Evolutionary conservation across 2,888 invertebrate genomes (phyloP).

Genomic region (Prenolepis imparis): DNA sequence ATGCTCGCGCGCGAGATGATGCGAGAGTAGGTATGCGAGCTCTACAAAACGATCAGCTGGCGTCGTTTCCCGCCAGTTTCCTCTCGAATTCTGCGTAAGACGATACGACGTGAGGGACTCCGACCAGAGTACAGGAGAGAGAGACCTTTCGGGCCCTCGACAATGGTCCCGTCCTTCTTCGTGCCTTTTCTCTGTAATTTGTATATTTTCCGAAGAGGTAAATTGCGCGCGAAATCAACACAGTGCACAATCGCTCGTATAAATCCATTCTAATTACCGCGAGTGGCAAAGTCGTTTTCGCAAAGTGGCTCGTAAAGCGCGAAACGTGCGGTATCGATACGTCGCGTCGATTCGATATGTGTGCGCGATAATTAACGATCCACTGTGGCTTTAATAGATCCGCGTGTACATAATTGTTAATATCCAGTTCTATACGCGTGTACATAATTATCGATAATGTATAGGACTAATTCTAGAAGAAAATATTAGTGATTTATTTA

Average conservation of each 20-base stretch:
- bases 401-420: no score
- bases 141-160: conserved; percentile 29
- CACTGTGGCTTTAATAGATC: background rate
- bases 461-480: background rate
- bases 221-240: conserved; percentile 26
- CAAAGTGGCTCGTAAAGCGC: background rate
- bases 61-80: conserved; percentile 79
- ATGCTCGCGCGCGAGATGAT: conserved; percentile 9
- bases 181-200: conserved; percentile 81
- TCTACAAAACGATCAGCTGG: conserved; percentile 63
- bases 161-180: conserved; percentile 81
- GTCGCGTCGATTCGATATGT: background rate
- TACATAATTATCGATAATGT: background rate
- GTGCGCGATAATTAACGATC: background rate
- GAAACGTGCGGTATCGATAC: background rate
- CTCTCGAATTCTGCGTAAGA: conserved; percentile 67
- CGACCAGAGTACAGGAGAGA: background rate
- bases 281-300: background rate
- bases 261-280: background rate
- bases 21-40: background rate
- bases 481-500: background rate
- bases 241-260: background rate
- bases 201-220: conserved; percentile 80
- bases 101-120: conserved; percentile 23
- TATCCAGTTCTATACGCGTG: background rate